phyloP scores from a whole-genome alignment of 1,140 invertebrate species.

The Camponotus floridanus region DNA sequence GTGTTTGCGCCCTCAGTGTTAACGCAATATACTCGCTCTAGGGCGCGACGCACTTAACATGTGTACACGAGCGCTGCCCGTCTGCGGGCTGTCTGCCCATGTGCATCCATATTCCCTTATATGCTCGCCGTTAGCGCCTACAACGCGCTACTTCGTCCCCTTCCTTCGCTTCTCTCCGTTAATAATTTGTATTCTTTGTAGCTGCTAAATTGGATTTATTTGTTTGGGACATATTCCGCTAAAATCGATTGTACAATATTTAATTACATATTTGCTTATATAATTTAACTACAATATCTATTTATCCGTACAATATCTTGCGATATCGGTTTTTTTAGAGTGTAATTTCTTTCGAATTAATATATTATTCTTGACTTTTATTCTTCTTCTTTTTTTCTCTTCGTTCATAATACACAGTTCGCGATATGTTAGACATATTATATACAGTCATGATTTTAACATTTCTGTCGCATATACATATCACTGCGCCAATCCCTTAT shows the following conservation, averaged over 20 bases:
- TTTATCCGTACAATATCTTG: background rate
- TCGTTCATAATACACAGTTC: background rate
- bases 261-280: constrained; percentile 3
- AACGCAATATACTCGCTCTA: constrained; percentile 79
- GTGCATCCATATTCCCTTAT: constrained; percentile 67
- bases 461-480: constrained; percentile 56
- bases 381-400: background rate
- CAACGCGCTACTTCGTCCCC: background rate
- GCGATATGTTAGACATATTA: constrained; percentile 3
- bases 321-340: no score
- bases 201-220: background rate
- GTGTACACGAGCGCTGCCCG: constrained; percentile 70
- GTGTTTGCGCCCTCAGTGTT: constrained; percentile 83
- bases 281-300: background rate
- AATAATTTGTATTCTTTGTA: constrained; percentile 28
- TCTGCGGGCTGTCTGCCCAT: constrained; percentile 70
- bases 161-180: background rate
- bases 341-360: background rate
- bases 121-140: constrained; percentile 5
- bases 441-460: constrained; percentile 27
- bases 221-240: background rate
- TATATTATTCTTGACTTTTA: background rate
- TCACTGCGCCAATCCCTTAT: constrained; percentile 54
- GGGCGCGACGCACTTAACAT: constrained; percentile 69
- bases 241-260: background rate